Percentiles rank a stretch among this genome's conserved stretches.
These are phyloP conservation scores for Rhizomys pruinosus DNA, from an alignment of 2,113 vertebrate species.

Conservation along the genomic window DNA sequence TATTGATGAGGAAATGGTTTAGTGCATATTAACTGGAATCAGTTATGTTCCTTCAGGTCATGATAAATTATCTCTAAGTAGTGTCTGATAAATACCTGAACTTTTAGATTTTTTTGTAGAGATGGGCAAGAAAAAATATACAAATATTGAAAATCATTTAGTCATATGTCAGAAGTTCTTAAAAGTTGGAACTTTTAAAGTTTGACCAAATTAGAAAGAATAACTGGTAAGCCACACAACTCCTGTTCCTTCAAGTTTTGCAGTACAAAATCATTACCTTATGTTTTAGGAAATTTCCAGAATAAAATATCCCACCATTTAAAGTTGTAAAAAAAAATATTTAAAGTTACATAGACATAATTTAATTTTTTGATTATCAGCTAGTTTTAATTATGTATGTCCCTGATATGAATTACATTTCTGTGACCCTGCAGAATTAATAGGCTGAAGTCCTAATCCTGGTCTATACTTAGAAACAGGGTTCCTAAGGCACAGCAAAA, in stretches of 20 bases:
- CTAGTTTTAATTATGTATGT: neutral
- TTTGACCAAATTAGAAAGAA: neutral
- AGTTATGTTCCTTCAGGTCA: neutral
- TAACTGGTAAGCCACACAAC: neutral
- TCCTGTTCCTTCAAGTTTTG: neutral
- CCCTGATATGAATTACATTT: neutral
- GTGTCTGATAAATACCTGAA: neutral
- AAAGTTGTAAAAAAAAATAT: neutral
- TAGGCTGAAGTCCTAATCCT: neutral
- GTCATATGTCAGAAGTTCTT: neutral
- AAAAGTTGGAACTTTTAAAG: neutral
- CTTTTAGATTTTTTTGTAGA: neutral
- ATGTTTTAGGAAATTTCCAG: neutral
- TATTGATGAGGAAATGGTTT: neutral
- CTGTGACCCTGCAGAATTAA: neutral
- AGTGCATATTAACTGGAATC: neutral
- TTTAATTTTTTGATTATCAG: neutral
- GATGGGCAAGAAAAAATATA: slow-evolving; percentile 12
- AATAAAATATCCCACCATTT: neutral
- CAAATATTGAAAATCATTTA: neutral
- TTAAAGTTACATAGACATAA: neutral
- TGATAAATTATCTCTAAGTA: neutral
- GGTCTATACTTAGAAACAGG: neutral
- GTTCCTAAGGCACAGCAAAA: neutral
- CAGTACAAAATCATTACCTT: neutral